These are phyloP conservation scores for Brachypalpus laphriformis DNA, from an alignment of 2,888 invertebrate genomes.

Conservation along the genomic window DNA sequence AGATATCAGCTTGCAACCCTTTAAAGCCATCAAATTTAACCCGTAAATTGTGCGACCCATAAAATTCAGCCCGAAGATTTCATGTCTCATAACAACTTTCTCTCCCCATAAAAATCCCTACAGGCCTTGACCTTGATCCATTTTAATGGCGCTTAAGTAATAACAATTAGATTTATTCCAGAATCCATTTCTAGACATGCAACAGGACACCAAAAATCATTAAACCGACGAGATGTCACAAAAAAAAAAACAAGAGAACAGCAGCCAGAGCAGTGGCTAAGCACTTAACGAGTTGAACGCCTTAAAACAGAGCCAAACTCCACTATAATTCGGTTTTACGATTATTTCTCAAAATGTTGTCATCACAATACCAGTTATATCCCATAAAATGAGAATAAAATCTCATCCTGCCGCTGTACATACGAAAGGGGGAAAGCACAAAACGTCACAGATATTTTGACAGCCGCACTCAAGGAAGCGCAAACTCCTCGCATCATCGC, in stretches of 20 bases:
- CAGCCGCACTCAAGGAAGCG: constrained; percentile 74
- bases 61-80: neutral
- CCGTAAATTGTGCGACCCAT: too few relatives aligned
- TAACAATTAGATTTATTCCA: constrained; percentile 37
- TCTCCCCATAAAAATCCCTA: neutral
- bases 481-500: constrained; percentile 36
- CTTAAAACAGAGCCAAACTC: constrained; percentile 58
- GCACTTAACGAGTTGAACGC: constrained; percentile 50
- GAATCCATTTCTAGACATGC: constrained; percentile 35
- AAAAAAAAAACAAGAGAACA: constrained; percentile 1
- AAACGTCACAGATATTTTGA: constrained; percentile 35
- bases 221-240: constrained; percentile 30
- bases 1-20: too few relatives aligned
- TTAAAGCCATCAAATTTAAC: too few relatives aligned
- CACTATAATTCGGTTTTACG: constrained; percentile 69
- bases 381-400: constrained; percentile 70
- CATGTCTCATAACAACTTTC: neutral
- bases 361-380: constrained; percentile 70
- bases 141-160: neutral
- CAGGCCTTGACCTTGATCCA: constrained; percentile 38
- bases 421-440: constrained; percentile 39
- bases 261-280: constrained; percentile 1
- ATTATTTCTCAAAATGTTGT: constrained; percentile 70
- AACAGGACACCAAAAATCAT: constrained; percentile 37
- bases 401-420: constrained; percentile 34